A percentile compares a stretch with the other conserved stretches of the same genome.
Evolutionary conservation across 2,113 vertebrate genomes (phyloP).

Genomic region (Engystomops pustulosus): DNA sequence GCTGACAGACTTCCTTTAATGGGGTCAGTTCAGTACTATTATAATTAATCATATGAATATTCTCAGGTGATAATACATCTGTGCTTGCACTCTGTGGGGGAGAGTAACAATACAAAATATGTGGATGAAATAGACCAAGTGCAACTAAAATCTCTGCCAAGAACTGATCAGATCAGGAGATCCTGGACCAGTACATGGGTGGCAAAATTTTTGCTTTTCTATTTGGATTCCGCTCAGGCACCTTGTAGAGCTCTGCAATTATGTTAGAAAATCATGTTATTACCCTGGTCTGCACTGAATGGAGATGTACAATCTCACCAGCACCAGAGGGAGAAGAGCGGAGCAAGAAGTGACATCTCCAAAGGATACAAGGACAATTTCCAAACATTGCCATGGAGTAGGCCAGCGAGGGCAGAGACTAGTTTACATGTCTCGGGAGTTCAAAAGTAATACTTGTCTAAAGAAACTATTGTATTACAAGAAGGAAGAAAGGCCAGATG

Average conservation of each 20-base stretch:
- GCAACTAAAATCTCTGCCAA: too few relatives aligned
- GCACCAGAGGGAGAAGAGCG: conserved; percentile 6
- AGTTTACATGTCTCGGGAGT: conserved; percentile 5
- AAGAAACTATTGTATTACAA: neutral
- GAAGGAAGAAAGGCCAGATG: neutral
- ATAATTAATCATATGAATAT: too few relatives aligned
- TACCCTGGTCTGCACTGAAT: conserved; percentile 30
- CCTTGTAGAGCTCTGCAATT: neutral
- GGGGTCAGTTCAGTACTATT: too few relatives aligned
- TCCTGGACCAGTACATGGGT: neutral
- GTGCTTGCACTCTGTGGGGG: neutral
- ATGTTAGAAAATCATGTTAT: conserved; percentile 35
- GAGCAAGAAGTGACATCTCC: conserved; percentile 13
- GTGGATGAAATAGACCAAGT: too few relatives aligned
- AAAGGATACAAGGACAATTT: conserved; percentile 23
- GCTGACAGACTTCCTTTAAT: too few relatives aligned
- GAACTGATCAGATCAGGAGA: too few relatives aligned
- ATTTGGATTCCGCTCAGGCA: conserved; percentile 33
- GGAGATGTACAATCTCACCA: conserved; percentile 23
- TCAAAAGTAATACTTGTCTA: neutral
- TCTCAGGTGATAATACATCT: too few relatives aligned
- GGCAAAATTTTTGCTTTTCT: neutral
- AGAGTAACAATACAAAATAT: too few relatives aligned
- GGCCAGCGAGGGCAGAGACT: neutral
- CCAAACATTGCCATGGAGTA: neutral